Conservation (phyloP, 1,140 invertebrate genomes). For the Dryas iulia region DNA sequence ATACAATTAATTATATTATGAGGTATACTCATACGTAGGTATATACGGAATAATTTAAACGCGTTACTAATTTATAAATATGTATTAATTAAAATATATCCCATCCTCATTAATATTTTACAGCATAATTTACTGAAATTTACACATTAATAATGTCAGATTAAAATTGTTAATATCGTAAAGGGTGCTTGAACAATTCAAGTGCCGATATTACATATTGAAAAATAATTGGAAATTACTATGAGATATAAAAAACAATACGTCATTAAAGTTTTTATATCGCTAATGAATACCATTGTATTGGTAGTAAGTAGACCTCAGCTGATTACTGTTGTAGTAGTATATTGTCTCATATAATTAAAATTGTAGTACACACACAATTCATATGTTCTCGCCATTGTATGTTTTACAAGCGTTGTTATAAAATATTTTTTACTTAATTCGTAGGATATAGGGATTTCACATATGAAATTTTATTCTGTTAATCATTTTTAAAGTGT, state of each 20-base stretch:
- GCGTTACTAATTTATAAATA: too few relatives aligned
- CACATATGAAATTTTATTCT: neutral
- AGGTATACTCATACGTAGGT: too few relatives aligned
- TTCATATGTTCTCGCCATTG: neutral
- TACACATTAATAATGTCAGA: neutral
- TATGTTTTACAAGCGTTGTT: neutral
- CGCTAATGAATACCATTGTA: conserved; percentile 38
- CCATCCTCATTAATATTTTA: too few relatives aligned
- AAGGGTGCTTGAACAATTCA: neutral
- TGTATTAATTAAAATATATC: too few relatives aligned
- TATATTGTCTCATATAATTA: conserved; percentile 21
- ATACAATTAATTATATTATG: too few relatives aligned
- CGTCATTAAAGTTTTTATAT: conserved; percentile 36
- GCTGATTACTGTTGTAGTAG: neutral
- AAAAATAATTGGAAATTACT: conserved; percentile 1
- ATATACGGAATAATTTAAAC: too few relatives aligned
- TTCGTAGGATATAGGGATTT: neutral
- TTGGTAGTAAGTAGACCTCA: neutral
- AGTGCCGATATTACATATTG: neutral
- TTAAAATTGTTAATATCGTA: neutral
- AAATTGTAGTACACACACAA: conserved; percentile 1
- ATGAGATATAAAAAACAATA: conserved; percentile 22
- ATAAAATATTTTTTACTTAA: neutral
- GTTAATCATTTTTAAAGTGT: too few relatives aligned
- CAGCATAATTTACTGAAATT: too few relatives aligned